Base-by-base conservation (phyloP, 2,797 vertebrate genomes). In the Arrhamphus sclerolepis region DNA sequence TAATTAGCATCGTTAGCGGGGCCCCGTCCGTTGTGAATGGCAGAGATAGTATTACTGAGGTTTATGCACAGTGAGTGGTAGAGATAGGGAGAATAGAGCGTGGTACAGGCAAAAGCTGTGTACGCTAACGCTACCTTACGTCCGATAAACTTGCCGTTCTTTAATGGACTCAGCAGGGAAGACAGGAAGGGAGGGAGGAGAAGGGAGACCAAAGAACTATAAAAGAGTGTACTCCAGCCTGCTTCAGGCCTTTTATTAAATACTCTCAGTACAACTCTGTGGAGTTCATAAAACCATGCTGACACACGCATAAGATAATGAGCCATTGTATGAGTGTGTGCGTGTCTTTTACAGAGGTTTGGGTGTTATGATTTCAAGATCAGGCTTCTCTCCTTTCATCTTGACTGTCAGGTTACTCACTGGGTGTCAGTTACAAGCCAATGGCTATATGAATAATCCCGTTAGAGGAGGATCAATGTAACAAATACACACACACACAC, bases 1-100 rank as follows among this genome's bases (percentile, higher is more conserved):
- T 92, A 90, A 90, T 91, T 92, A 89, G 90, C 89, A 92, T 90
- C 81, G 88, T 91, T 91, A 89, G 89, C 82, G 83, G 81, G 77
- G 84, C 87, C 87, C 17, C 77, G 71, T 86, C 70, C 79, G 61
- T 75, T 62, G 77, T 80, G 85, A 87, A 87, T 77, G 86, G 85
- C 67, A 63, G 70, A 83, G 87, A 87, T 88, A 86, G 88, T 64
- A 66, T 80, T 81, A 73, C 84, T 43, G 70, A 75, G 84, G 72
- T 72, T 85, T 81, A 61, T 81, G 78, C 85, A 57, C 87, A 66
- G 84, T 66, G 78, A 89, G 82, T 20, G 84, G 72, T 64, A 66
- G 78, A 85, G 85, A 89, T 85, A 87, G 67, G 70, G 58, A 63
- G 70, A 80, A 70, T 26, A 68, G 55, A 72, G 71, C 47, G 63